Base-by-base conservation (phyloP, 2,113 vertebrate genomes). In the Cyanistes caeruleus region DNA sequence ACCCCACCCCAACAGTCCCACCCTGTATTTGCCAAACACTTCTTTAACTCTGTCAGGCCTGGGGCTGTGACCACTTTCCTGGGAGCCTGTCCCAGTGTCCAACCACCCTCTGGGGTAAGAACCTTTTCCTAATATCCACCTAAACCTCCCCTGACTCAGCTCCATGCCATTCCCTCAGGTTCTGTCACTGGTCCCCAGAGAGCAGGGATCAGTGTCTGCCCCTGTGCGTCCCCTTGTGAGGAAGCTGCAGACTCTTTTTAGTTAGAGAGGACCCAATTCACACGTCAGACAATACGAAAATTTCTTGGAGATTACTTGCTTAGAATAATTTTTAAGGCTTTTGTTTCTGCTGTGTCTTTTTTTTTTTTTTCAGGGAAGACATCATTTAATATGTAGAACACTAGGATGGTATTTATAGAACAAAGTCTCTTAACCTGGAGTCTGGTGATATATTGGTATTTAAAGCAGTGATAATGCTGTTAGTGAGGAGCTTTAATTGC, bases 391-490 rank as follows among this genome's bases (percentile, higher is more conserved):
- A 62, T 81, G 23, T 78, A 83, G 89, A 63, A 53, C 28, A 53
- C 37, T 55, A 41, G 33, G 68, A n/a, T 19, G 24, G 52, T 87
- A 33, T 87, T 84, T 90, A 55, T 44, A 81, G 87, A 87, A 49
- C 8, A 56, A 64, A 92, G 69, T 93, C 83, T 93, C 87, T 78
- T 93, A 83, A 95, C 65, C 72, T 79, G 65, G 90, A 69, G 69
- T 87, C 68, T 95, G 69, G 37, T 79, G 84, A 56, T 81, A 12
- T 68, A 59, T 87, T 69, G 51, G 46, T 95, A 68, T 97, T 95
- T 93, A 85, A 89, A 95, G 74, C 33, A 90, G 59, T 81, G 80
- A 73, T 77, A 86, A 80, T 93, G 52, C 76, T 91, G 80, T 91
- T 93, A 96, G 43, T 52, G 48, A 51, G 31, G 52, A 77, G 60